Conservation (phyloP, 2,113 vertebrate species). For the Cephalopterus ornatus region DNA sequence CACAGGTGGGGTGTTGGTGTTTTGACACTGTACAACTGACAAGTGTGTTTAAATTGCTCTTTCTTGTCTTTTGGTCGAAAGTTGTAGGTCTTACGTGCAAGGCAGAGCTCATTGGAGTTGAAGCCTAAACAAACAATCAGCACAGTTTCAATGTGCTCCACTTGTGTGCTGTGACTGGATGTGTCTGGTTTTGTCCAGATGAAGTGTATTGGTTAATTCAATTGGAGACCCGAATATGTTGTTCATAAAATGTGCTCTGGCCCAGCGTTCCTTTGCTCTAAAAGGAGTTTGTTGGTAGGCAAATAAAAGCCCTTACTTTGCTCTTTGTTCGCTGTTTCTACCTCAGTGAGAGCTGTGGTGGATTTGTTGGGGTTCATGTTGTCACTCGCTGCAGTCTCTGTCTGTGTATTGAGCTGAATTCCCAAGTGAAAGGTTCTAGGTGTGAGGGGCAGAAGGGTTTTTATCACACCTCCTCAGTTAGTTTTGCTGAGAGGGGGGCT, state of each 20-base stretch:
- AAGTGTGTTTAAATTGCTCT: neutral
- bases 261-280: neutral
- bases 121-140: neutral
- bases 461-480: neutral
- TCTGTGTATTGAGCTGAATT: neutral
- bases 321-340: neutral
- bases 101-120: neutral
- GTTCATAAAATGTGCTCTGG: neutral
- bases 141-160: neutral
- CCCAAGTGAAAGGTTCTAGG: neutral
- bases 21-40: accelerated
- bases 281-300: neutral
- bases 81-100: neutral
- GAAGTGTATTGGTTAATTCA: neutral
- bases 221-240: neutral
- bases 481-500: neutral
- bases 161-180: neutral
- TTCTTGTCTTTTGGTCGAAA: neutral
- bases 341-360: neutral
- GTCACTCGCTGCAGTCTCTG: neutral
- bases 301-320: neutral
- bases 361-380: neutral
- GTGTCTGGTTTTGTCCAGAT: neutral
- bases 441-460: neutral
- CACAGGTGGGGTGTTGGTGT: neutral